Percentiles rank a stretch among this genome's conserved stretches.
Evolutionary conservation across 2,113 vertebrate genomes (phyloP).

Genomic region (Oncorhynchus keta): DNA sequence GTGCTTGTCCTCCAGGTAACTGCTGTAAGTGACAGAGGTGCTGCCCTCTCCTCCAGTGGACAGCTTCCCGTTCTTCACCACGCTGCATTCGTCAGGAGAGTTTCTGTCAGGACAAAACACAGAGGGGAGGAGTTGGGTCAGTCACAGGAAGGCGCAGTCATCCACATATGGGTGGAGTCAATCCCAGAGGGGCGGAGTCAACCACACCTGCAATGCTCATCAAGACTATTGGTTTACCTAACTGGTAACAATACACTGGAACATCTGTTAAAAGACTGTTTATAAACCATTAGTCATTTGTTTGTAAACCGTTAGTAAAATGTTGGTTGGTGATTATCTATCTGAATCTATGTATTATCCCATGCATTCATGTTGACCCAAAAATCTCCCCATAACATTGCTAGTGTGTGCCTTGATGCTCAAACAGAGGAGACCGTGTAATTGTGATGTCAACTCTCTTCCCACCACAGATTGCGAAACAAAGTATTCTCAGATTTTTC

Average conservation of each 20-base stretch:
- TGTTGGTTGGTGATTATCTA: too few relatives aligned
- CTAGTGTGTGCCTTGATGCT: background rate
- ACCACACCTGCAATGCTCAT: too few relatives aligned
- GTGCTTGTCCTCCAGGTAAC: conserved; percentile 87
- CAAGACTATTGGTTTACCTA: too few relatives aligned
- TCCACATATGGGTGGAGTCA: background rate
- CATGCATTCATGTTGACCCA: background rate
- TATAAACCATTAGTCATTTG: too few relatives aligned
- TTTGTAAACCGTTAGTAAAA: too few relatives aligned
- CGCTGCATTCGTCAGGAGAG: conserved; percentile 82
- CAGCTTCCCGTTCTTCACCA: conserved; percentile 83
- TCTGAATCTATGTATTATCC: background rate
- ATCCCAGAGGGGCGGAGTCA: background rate
- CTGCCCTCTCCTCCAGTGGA: conserved; percentile 67
- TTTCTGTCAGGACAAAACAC: conserved; percentile 63
- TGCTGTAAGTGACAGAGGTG: conserved; percentile 79
- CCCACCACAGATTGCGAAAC: background rate
- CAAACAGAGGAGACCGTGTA: background rate
- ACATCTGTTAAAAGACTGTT: too few relatives aligned
- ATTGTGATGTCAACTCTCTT: background rate
- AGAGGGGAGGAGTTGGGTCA: background rate
- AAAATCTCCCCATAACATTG: background rate
- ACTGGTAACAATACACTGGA: too few relatives aligned
- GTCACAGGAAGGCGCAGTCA: background rate
- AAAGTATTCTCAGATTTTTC: conserved; percentile 7